Evolutionary conservation across 2,113 vertebrate genomes (phyloP), one percentile per base, ranked within the genome.

Genomic region (Spea bombifrons): DNA sequence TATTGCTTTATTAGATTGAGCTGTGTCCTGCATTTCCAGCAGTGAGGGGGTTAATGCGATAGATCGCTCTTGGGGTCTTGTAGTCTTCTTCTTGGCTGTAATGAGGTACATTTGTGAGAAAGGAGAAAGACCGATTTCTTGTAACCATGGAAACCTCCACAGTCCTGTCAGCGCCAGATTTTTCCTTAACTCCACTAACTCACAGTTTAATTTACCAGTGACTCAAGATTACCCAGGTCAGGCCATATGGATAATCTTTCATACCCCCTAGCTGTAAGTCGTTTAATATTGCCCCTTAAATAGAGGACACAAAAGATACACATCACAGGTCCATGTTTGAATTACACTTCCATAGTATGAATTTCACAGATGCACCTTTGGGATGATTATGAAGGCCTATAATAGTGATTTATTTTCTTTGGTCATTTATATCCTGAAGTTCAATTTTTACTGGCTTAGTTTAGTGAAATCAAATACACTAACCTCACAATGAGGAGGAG

Each of bases 141-240:
- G 73, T 75, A 65, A 52, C 73, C 73, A 65, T 65, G 73, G 73
- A 65, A 75, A 75, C 73, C 46, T 75, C 63, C 61, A 53, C 16
- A 52, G 47, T 64, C 63, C 73, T 50, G 59, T 9, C n/a, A 64
- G 72, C 45, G 5, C 55, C 12, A 50, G 45, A 63, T 48, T 10
- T 45, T 63, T 74, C 9, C 43, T 63, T 74, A 47, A 74, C 53
- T 74, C 72, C 5, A 52, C 73, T 75, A 52, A 75, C 45, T 65
- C 61, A 46, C 61, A 75, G 3, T 75, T 74, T n/a, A 74, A 74
- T 63, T 65, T 75, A 44, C 48, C 17, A n/a, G 47, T 75, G 73
- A 75, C 16, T 44, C 59, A 50, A 15, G 73, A 5, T 65, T 48
- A 50, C 8, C 6, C 17, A n/a, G 73, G 47, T 75, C 59, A 68